A percentile compares a stretch with the other conserved stretches of the same genome.
Evolutionary conservation across 2,888 invertebrate genomes (phyloP).

Genomic region (Mythimna impura): DNA sequence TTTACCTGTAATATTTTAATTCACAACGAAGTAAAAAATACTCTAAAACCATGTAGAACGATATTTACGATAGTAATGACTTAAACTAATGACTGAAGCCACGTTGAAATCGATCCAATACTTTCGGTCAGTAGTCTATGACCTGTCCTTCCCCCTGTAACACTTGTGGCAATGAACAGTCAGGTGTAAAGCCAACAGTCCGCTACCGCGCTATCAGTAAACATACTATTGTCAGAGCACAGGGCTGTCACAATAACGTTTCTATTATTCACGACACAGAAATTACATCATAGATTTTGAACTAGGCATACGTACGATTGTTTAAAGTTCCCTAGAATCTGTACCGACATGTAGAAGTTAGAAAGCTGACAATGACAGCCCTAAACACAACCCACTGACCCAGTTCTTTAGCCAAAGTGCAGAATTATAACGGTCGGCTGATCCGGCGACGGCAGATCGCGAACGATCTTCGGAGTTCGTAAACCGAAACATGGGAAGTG

Average conservation of each 20-base stretch:
- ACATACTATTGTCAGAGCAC: constrained; percentile 30
- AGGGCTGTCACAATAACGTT: constrained; percentile 20
- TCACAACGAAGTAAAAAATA: constrained; percentile 17
- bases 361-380: constrained; percentile 36
- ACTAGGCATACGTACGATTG: not conserved
- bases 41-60: constrained; percentile 16
- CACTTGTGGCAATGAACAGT: constrained; percentile 37
- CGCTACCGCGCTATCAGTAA: constrained; percentile 36
- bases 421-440: constrained; percentile 65
- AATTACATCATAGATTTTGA: not conserved
- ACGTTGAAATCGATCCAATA: constrained; percentile 38
- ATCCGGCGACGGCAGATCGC: constrained; percentile 67
- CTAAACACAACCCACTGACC: constrained; percentile 69
- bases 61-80: constrained; percentile 23
- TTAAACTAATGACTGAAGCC: constrained; percentile 30
- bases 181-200: constrained; percentile 32
- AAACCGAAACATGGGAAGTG: constrained; percentile 65
- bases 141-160: constrained; percentile 12
- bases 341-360: constrained; percentile 27
- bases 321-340: not conserved
- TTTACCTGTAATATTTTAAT: constrained; percentile 25
- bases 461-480: constrained; percentile 69
- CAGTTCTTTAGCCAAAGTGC: constrained; percentile 66
- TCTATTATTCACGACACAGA: not conserved
- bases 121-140: constrained; percentile 21